Percentiles rank a stretch among this genome's conserved stretches.
Evolutionary conservation across 2,797 vertebrate genomes (phyloP).

Genomic region (Falco columbarius): DNA sequence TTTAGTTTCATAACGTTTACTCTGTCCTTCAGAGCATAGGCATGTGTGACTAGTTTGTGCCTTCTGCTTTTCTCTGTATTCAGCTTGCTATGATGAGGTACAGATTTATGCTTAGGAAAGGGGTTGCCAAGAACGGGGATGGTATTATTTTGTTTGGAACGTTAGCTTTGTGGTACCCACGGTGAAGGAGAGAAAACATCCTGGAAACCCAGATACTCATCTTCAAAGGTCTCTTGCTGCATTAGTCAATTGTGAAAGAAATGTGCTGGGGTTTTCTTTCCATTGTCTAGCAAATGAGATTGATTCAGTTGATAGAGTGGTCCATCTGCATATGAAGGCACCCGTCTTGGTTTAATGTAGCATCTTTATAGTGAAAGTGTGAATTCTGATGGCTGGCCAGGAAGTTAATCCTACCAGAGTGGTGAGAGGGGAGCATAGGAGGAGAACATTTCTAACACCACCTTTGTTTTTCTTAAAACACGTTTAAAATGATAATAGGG

Average conservation of each 20-base stretch:
- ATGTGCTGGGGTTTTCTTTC: background rate
- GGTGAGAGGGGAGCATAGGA: background rate
- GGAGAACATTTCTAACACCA: background rate
- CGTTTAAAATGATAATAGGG: slow-evolving; percentile 26
- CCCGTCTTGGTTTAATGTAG: background rate
- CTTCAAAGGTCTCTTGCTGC: slow-evolving; percentile 3
- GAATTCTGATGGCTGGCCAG: slow-evolving; percentile 7
- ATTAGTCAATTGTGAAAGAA: background rate
- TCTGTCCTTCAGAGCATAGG: background rate
- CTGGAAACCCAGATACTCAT: background rate
- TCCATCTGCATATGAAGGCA: slow-evolving; percentile 22
- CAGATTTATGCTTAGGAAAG: background rate
- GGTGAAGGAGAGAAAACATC: background rate
- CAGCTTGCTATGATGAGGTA: background rate
- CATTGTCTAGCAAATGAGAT: slow-evolving; percentile 30
- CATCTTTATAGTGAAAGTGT: slow-evolving; percentile 46
- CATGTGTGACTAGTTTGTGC: background rate
- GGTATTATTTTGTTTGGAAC: background rate
- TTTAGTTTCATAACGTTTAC: background rate
- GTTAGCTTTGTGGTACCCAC: background rate
- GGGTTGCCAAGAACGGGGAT: background rate
- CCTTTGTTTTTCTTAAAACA: slow-evolving; percentile 4
- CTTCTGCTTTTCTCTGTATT: background rate
- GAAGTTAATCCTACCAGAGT: slow-evolving; percentile 11
- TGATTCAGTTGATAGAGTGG: background rate